Base-by-base conservation (phyloP, 2,888 invertebrate genomes). In the Zele albiditarsus region DNA sequence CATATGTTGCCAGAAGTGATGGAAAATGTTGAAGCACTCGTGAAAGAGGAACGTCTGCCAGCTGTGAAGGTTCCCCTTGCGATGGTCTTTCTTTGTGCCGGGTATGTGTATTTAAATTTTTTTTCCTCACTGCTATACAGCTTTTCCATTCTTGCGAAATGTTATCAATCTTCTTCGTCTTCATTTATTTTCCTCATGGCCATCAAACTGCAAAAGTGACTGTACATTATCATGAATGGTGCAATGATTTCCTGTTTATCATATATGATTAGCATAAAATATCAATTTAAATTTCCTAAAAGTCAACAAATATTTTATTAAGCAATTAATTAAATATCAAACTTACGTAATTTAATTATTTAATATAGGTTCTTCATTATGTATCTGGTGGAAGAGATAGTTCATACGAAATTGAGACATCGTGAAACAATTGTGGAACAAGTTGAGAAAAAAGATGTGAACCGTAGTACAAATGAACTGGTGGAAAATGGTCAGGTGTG, bases 1-100 rank as follows among this genome's bases (percentile, higher is more conserved):
- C 96, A 96, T 84, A 90, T 96, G 82, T 90, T 96, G 73, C 96
- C 96, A 0, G 96, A 96, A 90, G 94, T 96, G 0, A 90, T 92
- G 12, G 94, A 95, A 82, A 92, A 92, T 74, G 91, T 95, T 12
- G 90, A 92, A n/a, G 88, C 91, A 67, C 89, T 95, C 80, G 60
- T 90, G 87, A 90, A 84, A 3, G 77, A 82, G 0, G 91, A 90
- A 0, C 73, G 81, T 25, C 85, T 95, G 58, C 90, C 90, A 0
- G 82, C 90, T 0, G 90, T 93, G 10, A 90, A 91, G 0, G 93
- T 95, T 84, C 92, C 94, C 0, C 89, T 95, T 31, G 93, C 95
- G 0, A 93, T 95, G 71, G 89, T 94, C 46, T 90, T 96, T 67
- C 94, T 95, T 90, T 95, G 95, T 73, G 33, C 82, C 3, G 89